A percentile compares a stretch with the other conserved stretches of the same genome.
These are phyloP conservation scores for Gibbula magus DNA, from an alignment of 2,888 invertebrate species.

Conservation along the genomic window DNA sequence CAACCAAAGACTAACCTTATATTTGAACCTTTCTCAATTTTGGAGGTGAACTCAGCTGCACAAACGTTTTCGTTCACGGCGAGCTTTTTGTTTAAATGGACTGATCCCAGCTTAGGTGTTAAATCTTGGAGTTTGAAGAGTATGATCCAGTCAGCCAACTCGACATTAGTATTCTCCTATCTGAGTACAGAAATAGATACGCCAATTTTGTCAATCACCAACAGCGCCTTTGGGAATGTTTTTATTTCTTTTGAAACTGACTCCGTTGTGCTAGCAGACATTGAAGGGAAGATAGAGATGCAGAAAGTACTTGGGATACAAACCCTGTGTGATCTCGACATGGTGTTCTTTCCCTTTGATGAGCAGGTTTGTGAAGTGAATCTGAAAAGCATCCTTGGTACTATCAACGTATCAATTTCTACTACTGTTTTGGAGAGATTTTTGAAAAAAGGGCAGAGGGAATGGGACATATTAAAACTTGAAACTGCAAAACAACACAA, in stretches of 20 bases:
- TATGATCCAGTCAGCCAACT: not conserved
- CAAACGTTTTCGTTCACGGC: not conserved
- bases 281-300: not conserved
- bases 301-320: not conserved
- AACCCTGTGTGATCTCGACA: not conserved
- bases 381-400: not conserved
- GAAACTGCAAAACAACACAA: not conserved
- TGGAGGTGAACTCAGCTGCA: not conserved
- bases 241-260: not conserved
- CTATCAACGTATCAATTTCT: not conserved
- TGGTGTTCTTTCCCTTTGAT: not conserved
- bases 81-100: not conserved
- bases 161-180: not conserved
- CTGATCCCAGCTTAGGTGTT: not conserved
- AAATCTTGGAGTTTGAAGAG: not conserved
- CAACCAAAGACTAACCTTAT: too few species aligned
- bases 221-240: not conserved
- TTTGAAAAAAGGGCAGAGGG: not conserved
- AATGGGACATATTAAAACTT: not conserved
- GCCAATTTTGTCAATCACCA: not conserved
- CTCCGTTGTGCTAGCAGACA: not conserved
- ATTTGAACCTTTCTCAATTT: not conserved
- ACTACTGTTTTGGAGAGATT: not conserved
- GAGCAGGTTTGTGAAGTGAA: not conserved
- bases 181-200: not conserved